Base-by-base conservation (phyloP, 2,113 vertebrate species). In the Narcine bancroftii region DNA sequence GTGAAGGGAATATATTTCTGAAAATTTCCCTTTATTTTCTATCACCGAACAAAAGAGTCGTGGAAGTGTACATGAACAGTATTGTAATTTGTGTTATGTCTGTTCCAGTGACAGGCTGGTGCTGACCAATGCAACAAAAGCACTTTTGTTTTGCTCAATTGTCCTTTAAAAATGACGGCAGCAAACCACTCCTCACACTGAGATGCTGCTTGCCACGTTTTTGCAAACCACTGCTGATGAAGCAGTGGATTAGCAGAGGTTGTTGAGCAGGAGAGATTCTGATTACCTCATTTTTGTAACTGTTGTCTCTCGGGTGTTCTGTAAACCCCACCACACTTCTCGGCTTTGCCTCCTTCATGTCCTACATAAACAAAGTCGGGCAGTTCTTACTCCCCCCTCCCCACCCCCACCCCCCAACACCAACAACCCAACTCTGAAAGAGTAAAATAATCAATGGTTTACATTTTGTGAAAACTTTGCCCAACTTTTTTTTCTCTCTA, bases 381-480 rank as follows among this genome's bases (percentile, higher is more conserved):
- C 81, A 36, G 4, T 53, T 11, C 11, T 9, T 13, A 26, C 47
- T 33, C 60, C 60, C 17, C 9, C 9, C 17, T 63, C 60, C 60
- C 60, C 60, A 63, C 17, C 60, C 60, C 60, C 60, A 11, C 60
- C 60, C 60, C 60, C n/a, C n/a, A n/a, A n/a, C n/a, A n/a, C n/a
- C n/a, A n/a, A n/a, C n/a, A 69, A 17, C 17, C 17, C 66, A 26
- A 45, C 89, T 91, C 47, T 11, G 24, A 79, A 26, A 21, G 24
- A 83, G 63, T 69, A 42, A 47, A 65, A 65, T 0, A 53, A 91
- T 91, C 45, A 91, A 91, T 47, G 89, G 81, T 71, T 91, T 91
- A 91, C 42, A 91, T 91, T 91, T 91, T 91, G 65, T 66, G 24
- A 91, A 91, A 26, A 71, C 89, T 91, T 91, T 47, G 10, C 24